Conservation (phyloP, 2,888 invertebrate genomes). For the Phanerotoma sp. region DNA sequence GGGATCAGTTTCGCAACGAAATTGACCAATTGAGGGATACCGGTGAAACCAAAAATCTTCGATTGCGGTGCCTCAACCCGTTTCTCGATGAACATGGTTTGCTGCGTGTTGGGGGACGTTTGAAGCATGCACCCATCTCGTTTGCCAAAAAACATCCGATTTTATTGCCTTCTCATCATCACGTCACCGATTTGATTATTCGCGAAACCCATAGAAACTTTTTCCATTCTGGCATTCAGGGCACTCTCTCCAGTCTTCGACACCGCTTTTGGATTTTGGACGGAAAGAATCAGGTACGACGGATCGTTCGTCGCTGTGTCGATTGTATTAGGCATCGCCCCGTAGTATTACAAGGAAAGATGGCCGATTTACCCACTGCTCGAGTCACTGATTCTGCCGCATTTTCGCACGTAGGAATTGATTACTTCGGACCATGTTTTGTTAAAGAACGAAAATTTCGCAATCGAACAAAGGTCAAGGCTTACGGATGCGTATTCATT, state of each 20-base stretch:
- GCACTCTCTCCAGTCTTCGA: slow-evolving; percentile 19
- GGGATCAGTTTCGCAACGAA: slow-evolving; percentile 3
- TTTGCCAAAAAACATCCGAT: slow-evolving; percentile 22
- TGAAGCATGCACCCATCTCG: slow-evolving; percentile 14
- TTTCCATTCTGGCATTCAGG: slow-evolving; percentile 20
- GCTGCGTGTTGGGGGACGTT: slow-evolving; percentile 22
- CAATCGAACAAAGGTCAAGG: slow-evolving; percentile 12
- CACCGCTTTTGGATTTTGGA: slow-evolving; percentile 19
- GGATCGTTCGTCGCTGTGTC: slow-evolving; percentile 18
- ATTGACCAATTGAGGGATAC: background rate
- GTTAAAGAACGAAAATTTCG: slow-evolving; percentile 21
- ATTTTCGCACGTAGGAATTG: slow-evolving; percentile 22
- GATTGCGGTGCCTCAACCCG: slow-evolving; percentile 21
- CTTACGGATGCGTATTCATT: slow-evolving; percentile 21
- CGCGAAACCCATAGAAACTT: slow-evolving; percentile 18
- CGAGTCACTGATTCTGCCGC: slow-evolving; percentile 15
- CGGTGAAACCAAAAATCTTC: slow-evolving; percentile 11
- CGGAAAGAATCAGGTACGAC: slow-evolving; percentile 20
- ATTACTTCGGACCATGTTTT: slow-evolving; percentile 20
- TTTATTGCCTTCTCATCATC: slow-evolving; percentile 21
- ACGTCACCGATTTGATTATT: slow-evolving; percentile 25
- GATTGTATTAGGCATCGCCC: slow-evolving; percentile 18
- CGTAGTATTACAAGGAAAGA: slow-evolving; percentile 3
- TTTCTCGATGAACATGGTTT: slow-evolving; percentile 18
- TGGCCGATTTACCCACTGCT: slow-evolving; percentile 19